phyloP scores from a whole-genome alignment of 2,797 vertebrate genomes.

The Dicrostonyx torquatus region DNA sequence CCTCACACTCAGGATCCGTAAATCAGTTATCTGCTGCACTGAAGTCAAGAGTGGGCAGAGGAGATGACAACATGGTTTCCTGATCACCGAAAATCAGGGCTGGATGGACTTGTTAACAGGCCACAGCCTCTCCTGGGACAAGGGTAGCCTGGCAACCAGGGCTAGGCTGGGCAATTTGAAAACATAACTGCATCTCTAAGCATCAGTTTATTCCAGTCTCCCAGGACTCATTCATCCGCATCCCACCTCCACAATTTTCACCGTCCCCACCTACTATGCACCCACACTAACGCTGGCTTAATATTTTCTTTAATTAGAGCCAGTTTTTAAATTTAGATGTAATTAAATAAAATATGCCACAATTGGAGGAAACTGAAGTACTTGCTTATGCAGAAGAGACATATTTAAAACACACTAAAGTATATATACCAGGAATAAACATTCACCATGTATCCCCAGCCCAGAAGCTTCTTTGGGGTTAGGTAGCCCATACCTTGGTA shows the following conservation, averaged over 20 bases:
- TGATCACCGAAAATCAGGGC: not conserved
- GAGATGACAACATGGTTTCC: not conserved
- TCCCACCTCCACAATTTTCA: not conserved
- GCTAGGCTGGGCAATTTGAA: not conserved
- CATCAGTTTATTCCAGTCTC: not conserved
- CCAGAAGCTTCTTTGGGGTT: not conserved
- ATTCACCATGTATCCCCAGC: too few relatives aligned
- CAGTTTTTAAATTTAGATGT: not conserved
- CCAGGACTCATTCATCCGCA: not conserved
- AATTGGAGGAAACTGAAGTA: not conserved
- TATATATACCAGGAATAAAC: not conserved
- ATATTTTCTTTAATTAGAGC: not conserved
- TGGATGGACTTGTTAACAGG: not conserved
- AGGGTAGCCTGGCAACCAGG: not conserved
- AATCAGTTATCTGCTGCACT: not conserved
- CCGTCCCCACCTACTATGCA: accelerated
- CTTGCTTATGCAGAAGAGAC: not conserved
- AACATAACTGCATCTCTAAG: not conserved
- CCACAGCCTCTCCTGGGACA: accelerated
- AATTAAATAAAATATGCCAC: not conserved
- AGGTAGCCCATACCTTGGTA: not conserved
- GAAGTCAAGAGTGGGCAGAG: not conserved
- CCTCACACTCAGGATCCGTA: not conserved
- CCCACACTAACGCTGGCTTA: not conserved
- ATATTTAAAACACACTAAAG: not conserved